These are phyloP conservation scores for Marmota flaviventris DNA, from an alignment of 2,113 vertebrate species.

Conservation along the genomic window DNA sequence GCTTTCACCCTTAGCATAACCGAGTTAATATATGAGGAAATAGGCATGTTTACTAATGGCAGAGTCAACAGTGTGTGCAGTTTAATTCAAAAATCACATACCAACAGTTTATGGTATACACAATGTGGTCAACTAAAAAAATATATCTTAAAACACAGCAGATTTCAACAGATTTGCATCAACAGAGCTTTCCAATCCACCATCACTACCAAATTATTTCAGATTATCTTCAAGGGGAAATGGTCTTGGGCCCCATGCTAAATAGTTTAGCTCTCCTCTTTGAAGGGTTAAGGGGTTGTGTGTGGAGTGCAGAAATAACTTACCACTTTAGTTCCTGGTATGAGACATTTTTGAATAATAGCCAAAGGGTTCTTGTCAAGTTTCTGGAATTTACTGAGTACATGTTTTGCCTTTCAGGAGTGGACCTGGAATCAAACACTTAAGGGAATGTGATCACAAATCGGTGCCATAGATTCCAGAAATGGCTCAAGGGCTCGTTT, in stretches of 20 bases:
- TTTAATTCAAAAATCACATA: conserved; percentile 73
- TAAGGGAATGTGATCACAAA: conserved; percentile 67
- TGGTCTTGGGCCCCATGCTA: conserved; percentile 33
- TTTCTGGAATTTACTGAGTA: conserved; percentile 84
- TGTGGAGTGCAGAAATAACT: conserved; percentile 64
- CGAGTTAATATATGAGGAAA: conserved; percentile 52
- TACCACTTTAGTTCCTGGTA: conserved; percentile 75
- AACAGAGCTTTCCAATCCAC: background rate
- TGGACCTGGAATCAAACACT: conserved; percentile 75
- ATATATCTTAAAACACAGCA: conserved; percentile 44
- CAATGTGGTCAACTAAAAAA: conserved; percentile 58
- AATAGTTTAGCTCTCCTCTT: conserved; percentile 24
- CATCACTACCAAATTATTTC: conserved; percentile 60
- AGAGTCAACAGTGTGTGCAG: conserved; percentile 56
- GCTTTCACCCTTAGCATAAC: conserved; percentile 27
- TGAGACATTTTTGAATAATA: conserved; percentile 79
- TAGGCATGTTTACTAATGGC: conserved; percentile 53
- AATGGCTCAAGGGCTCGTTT: conserved; percentile 59
- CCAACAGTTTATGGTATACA: conserved; percentile 54
- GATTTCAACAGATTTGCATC: conserved; percentile 55
- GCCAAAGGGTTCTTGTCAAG: conserved; percentile 82
- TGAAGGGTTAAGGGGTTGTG: background rate
- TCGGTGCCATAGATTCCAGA: conserved; percentile 59
- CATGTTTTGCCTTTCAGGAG: conserved; percentile 78
- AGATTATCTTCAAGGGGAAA: conserved; percentile 64